Conservation (phyloP, 2,888 invertebrate species). For the Cephus spinipes region DNA sequence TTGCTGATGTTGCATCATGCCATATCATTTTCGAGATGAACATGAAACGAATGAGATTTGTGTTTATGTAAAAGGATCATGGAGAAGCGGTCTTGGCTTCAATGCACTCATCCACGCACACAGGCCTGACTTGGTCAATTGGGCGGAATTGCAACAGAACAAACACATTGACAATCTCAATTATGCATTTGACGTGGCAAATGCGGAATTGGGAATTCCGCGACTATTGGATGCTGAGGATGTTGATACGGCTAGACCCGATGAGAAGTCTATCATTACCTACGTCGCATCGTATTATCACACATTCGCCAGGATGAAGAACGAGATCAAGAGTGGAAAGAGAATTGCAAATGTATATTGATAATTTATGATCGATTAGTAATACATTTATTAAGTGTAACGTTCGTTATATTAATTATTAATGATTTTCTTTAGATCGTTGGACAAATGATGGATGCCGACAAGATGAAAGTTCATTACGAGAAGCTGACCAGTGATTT, state of each 20-base stretch:
- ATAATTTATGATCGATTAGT: neutral
- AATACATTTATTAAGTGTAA: neutral
- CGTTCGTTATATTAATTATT: neutral
- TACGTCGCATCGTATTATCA: slow-evolving; percentile 99
- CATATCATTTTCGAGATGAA: neutral
- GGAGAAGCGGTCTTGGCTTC: slow-evolving; percentile 97
- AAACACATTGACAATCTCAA: slow-evolving; percentile 96
- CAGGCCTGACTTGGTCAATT: slow-evolving; percentile 94
- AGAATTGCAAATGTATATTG: slow-evolving; percentile 93
- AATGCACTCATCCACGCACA: slow-evolving; percentile 99
- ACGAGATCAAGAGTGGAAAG: slow-evolving; percentile 96
- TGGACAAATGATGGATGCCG: slow-evolving; percentile 95
- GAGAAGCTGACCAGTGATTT: slow-evolving; percentile 85
- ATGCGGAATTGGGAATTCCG: slow-evolving; percentile 92
- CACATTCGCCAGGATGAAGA: slow-evolving; percentile 99
- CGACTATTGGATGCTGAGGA: slow-evolving; percentile 96
- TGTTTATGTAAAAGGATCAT: slow-evolving; percentile 73
- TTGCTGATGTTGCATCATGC: neutral
- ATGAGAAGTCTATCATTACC: slow-evolving; percentile 98
- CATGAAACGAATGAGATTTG: neutral
- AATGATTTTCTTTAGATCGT: slow-evolving; percentile 79
- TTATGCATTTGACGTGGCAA: slow-evolving; percentile 96
- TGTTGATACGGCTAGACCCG: slow-evolving; percentile 92
- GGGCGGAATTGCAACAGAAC: slow-evolving; percentile 80
- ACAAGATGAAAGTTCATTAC: slow-evolving; percentile 91